phyloP scores from a whole-genome alignment of 2,888 invertebrate species.

The Bugulina stolonifera region DNA sequence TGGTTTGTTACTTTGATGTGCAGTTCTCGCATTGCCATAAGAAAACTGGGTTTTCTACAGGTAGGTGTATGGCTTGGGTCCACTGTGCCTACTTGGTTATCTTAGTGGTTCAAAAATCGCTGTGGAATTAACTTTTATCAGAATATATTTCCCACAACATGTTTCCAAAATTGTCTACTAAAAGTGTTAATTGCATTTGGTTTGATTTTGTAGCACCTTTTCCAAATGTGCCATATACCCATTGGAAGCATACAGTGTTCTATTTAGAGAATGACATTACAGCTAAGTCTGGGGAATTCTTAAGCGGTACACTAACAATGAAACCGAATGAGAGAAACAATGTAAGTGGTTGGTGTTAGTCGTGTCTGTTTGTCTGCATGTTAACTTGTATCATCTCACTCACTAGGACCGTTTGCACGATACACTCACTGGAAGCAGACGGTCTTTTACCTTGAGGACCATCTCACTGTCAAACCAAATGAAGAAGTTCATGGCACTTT shows the following conservation, averaged over 20 bases:
- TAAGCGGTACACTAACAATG: slow-evolving; percentile 85
- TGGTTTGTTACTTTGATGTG: slow-evolving; percentile 98
- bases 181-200: too few species aligned
- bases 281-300: slow-evolving; percentile 85
- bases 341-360: background rate
- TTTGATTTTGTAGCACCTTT: slow-evolving; percentile 56
- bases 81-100: too few species aligned
- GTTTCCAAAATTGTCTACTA: too few species aligned
- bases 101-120: too few species aligned
- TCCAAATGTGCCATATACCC: slow-evolving; percentile 86
- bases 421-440: slow-evolving; percentile 99
- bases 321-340: slow-evolving; percentile 63
- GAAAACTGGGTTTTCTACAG: slow-evolving; percentile 91
- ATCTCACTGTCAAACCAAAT: slow-evolving; percentile 86
- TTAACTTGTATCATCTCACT: slow-evolving; percentile 18
- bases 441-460: slow-evolving; percentile 90
- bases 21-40: slow-evolving; percentile 99
- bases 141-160: too few species aligned
- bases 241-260: slow-evolving; percentile 99
- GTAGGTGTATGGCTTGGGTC: too few species aligned
- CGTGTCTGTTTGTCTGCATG: background rate
- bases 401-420: slow-evolving; percentile 72
- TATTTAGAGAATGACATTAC: slow-evolving; percentile 83
- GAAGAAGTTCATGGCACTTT: slow-evolving; percentile 90
- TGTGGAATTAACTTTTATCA: too few species aligned